Evolutionary conservation across 2,113 vertebrate genomes (phyloP).

Genomic region (Procavia capensis): DNA sequence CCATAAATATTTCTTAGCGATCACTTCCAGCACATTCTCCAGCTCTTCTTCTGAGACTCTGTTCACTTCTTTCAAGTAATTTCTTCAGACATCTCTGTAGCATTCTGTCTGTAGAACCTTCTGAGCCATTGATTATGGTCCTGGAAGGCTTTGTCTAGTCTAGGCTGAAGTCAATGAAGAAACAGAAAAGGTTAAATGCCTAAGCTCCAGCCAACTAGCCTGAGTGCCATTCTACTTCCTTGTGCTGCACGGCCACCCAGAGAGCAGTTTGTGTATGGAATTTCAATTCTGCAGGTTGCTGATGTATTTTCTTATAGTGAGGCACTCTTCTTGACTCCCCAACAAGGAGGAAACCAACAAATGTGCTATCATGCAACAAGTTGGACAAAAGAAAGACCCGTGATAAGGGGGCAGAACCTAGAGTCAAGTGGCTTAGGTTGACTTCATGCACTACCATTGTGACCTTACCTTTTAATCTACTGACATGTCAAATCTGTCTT

Average conservation of each 20-base stretch:
- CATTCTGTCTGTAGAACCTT: neutral
- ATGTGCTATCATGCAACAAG: neutral
- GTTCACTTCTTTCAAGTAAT: neutral
- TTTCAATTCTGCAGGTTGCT: neutral
- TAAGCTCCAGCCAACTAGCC: neutral
- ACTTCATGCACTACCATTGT: neutral
- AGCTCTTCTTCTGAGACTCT: neutral
- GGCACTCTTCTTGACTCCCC: neutral
- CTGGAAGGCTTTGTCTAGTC: constrained; percentile 4
- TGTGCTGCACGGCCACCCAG: neutral
- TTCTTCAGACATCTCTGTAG: neutral
- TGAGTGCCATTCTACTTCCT: neutral
- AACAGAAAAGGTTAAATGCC: constrained; percentile 52
- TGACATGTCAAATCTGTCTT: neutral
- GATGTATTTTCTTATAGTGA: neutral
- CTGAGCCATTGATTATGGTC: neutral
- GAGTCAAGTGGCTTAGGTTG: neutral
- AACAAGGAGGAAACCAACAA: neutral
- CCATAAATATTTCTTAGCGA: constrained; percentile 6
- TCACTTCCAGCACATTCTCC: neutral
- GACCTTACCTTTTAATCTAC: neutral
- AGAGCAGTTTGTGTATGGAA: neutral
- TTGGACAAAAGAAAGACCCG: neutral
- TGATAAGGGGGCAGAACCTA: neutral
- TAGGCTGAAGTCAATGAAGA: constrained; percentile 27